Percentiles rank a stretch among this genome's conserved stretches.
Evolutionary conservation across 2,113 vertebrate species (phyloP).

Genomic region (Chinchilla lanigera): DNA sequence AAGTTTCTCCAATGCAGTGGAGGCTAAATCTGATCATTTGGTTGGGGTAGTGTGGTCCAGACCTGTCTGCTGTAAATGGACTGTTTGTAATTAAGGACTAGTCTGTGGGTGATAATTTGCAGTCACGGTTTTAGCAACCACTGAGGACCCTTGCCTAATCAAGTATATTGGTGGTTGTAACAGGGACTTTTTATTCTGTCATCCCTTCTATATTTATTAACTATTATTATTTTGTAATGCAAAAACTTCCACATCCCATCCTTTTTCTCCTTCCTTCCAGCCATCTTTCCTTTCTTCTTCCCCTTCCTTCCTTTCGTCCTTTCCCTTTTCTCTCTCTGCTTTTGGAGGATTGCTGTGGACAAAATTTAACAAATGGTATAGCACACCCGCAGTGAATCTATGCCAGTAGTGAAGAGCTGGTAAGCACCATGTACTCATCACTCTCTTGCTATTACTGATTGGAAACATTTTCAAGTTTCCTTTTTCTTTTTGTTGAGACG

Average conservation of each 20-base stretch:
- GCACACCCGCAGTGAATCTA: background rate
- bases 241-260: background rate
- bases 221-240: slow-evolving; percentile 3
- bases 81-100: slow-evolving; percentile 21
- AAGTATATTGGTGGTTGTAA: slow-evolving; percentile 13
- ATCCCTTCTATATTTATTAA: slow-evolving; percentile 29
- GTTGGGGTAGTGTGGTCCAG: background rate
- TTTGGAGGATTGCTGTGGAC: slow-evolving; percentile 11
- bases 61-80: background rate
- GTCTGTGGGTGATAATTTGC: slow-evolving; percentile 19
- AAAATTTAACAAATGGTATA: slow-evolving; percentile 44
- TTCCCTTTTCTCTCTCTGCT: background rate
- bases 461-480: background rate
- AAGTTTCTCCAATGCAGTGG: background rate
- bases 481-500: background rate
- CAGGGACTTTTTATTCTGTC: background rate
- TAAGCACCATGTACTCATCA: background rate
- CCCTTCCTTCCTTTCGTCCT: background rate
- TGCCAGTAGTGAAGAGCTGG: slow-evolving; percentile 1
- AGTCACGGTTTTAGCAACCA: background rate
- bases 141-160: slow-evolving; percentile 19
- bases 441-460: slow-evolving; percentile 8
- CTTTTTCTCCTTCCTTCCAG: too few relatives aligned
- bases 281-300: background rate
- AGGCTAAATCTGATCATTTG: slow-evolving; percentile 13